These are phyloP conservation scores for Protonibea diacanthus DNA, from an alignment of 2,797 vertebrate genomes.

Conservation along the genomic window DNA sequence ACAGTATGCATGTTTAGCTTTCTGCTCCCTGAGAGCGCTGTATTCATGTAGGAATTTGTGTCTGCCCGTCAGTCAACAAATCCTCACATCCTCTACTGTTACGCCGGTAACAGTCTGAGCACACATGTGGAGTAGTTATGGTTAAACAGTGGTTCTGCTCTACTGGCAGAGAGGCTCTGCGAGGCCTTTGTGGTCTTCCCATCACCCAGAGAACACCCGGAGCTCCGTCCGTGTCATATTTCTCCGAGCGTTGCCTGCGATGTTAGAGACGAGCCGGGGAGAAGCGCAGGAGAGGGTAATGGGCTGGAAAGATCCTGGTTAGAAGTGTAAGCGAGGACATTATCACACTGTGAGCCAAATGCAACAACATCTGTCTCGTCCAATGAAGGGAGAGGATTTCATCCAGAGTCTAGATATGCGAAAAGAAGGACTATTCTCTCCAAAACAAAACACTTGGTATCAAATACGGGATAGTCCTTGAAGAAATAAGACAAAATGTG, in stretches of 20 bases:
- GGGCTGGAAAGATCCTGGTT: constrained; percentile 48
- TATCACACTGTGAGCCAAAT: constrained; percentile 29
- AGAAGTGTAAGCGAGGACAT: constrained; percentile 41
- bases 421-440: neutral
- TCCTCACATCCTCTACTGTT: constrained; percentile 30
- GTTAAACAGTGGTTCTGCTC: neutral
- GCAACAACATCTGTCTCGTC: constrained; percentile 21
- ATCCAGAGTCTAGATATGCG: neutral
- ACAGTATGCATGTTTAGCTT: constrained; percentile 2
- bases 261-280: constrained; percentile 30
- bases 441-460: neutral
- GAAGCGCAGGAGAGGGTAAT: constrained; percentile 35
- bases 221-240: constrained; percentile 13
- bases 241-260: constrained; percentile 4
- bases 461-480: neutral
- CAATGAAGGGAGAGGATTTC: neutral
- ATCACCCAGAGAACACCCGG: neutral
- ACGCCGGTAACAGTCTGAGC: neutral
- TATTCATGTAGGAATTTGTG: constrained; percentile 28
- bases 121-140: neutral
- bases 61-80: constrained; percentile 16
- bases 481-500: neutral
- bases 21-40: constrained; percentile 2
- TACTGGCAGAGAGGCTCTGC: neutral
- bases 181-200: constrained; percentile 1